Base-by-base conservation (phyloP, 1,140 invertebrate genomes). In the Drosophila leontia region DNA sequence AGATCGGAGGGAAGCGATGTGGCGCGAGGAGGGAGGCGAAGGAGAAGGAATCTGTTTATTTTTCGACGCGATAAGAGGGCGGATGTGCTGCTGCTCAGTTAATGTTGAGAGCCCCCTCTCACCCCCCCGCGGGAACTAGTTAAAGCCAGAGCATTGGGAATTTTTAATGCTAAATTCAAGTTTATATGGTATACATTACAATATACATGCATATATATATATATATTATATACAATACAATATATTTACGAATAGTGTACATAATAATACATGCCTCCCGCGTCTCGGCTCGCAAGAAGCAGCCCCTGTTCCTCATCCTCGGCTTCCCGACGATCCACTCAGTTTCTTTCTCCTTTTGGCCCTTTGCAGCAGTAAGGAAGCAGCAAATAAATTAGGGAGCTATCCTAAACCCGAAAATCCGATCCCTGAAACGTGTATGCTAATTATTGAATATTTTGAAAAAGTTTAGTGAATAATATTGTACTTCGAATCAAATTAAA, bases 91-190 rank as follows among this genome's bases (percentile, higher is more conserved):
- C 75, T 78, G 68, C 83, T 87, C 80, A 83, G 84, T 87, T 87
- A 84, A 78, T 87, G 85, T 85, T 85, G 72, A 87, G 83, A 80
- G 79, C 70, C 53, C 63, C 64, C 64, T 70, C 78, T 78, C 74
- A 41, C 23, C 48, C 67, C 62, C 62, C 23, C 13, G 34, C 48
- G 67, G 67, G 63, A 48, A 70, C 48, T 70, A 70, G 67, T 70
- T 70, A 70, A 55, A 70, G 45, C 41, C 41, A 84, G 56, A 84
- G 39, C 75, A 88, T 88, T 87, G 72, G 68, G 74, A 84, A 78
- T 84, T 90, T 90, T 84, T 87, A 84, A 79, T 87, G 80, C 84
- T 90, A 88, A 87, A 88, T 88, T 84, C 78, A 84, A 80, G 85
- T 87, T 87, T 87, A 87, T 87, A 86, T 87, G 80, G 82, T 86